A percentile compares a stretch with the other conserved stretches of the same genome.
Conservation (phyloP, 2,888 invertebrate species). For the Sepiola atlantica region DNA sequence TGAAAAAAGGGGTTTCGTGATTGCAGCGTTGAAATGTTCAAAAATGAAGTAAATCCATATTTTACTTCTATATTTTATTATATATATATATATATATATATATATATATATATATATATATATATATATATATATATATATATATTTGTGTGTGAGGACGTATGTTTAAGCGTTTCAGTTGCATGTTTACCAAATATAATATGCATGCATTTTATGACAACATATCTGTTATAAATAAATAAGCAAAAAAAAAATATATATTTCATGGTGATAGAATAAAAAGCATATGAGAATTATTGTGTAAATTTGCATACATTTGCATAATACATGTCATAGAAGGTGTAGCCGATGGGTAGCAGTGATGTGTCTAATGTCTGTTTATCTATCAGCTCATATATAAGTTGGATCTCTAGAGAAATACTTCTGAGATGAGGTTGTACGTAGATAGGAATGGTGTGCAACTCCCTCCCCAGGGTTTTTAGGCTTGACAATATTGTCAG, state of each 20-base stretch:
- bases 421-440: not conserved
- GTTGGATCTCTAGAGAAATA: not conserved
- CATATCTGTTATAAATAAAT: no score
- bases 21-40: not conserved
- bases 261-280: not conserved
- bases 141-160: no score
- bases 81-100: no score
- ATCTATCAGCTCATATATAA: not conserved
- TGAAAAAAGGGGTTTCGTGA: no score
- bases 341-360: not conserved
- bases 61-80: no score
- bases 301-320: conserved; percentile 8
- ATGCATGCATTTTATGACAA: no score
- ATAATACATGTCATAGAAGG: not conserved
- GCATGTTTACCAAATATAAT: no score
- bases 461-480: not conserved
- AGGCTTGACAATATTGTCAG: conserved; percentile 6
- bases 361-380: not conserved
- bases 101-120: no score
- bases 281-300: not conserved
- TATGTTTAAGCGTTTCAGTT: no score
- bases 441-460: not conserved
- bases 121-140: no score
- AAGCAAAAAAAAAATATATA: no score
- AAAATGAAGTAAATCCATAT: not conserved